phyloP scores from a whole-genome alignment of 2,797 vertebrate species.

The Bradypodion ventrale region DNA sequence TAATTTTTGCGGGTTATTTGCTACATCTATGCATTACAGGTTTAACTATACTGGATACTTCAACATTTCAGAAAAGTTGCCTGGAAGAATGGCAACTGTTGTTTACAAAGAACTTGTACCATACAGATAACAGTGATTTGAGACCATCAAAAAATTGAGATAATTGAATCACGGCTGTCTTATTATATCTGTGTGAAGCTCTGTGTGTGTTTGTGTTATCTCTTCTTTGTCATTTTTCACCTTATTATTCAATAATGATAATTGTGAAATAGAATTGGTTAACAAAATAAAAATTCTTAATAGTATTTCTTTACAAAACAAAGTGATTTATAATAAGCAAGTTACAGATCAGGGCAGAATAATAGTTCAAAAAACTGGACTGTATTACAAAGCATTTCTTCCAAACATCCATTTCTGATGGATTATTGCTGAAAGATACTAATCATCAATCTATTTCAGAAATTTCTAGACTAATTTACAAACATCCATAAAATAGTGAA shows the following conservation, averaged over 20 bases:
- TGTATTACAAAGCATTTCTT: slow-evolving; percentile 65
- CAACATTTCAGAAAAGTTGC: neutral
- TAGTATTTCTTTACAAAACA: slow-evolving; percentile 60
- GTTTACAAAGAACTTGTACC: neutral
- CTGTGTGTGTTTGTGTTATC: neutral
- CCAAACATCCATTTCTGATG: slow-evolving; percentile 62
- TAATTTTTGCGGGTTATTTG: neutral
- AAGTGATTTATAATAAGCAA: slow-evolving; percentile 55
- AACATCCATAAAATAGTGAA: slow-evolving; percentile 76
- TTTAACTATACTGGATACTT: neutral
- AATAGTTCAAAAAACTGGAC: slow-evolving; percentile 51
- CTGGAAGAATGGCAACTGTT: neutral
- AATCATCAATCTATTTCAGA: slow-evolving; percentile 63
- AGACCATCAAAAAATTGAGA: neutral
- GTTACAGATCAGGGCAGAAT: slow-evolving; percentile 58
- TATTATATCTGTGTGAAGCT: neutral
- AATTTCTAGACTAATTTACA: slow-evolving; percentile 71
- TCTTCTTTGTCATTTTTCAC: neutral
- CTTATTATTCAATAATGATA: slow-evolving; percentile 41
- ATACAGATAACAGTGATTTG: neutral
- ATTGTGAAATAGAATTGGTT: slow-evolving; percentile 46
- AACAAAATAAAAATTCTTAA: slow-evolving; percentile 54
- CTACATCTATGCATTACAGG: neutral
- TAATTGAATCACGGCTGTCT: neutral
- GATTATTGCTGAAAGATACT: slow-evolving; percentile 76